Evolutionary conservation across 2,888 invertebrate species (phyloP), one percentile per base, ranked within the genome.

Genomic region (Trachelus tabidus): DNA sequence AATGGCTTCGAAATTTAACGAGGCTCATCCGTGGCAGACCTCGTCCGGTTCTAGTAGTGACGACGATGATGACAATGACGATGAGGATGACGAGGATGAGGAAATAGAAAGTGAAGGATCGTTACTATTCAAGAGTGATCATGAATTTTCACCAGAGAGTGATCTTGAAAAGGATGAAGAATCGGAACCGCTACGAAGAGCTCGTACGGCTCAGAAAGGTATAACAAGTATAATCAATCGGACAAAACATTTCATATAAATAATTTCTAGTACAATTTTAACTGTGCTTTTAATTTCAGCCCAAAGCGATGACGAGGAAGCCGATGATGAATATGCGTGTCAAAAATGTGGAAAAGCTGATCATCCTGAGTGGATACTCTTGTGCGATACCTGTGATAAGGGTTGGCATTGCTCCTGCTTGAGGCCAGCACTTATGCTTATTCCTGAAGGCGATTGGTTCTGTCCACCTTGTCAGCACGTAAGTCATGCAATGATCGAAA

Each of bases 371-470:
- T 98, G 98, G 98, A 98, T 99, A 87, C 92, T 99, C 77, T 92
- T 99, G 69, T 99, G 99, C 90, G 99, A 99, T 92, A 94, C 94
- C 83, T 99, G 99, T 92, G 98, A 99, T 92, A 95, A 94, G 81
- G 99, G 99, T n/a, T 99, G 98, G 95, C 99, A 99, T 93, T 98
- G 98, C 81, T 97, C 97, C 73, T 99, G 99, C 89, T 94, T 99
- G 69, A 95, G 97, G 81, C 99, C 99, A 0, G 95, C 98, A 79
- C 94, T 99, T 71, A 95, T 98, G 92, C 94, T 97, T 40, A 97
- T 99, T 86, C 99, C 99, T 0, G 98, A 98, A 90, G 99, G 99
- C 0, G 97, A 98, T 91, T 99, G 99, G 99, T 98, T 95, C 92
- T 99, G 99, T 92, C 99, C 99, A 56, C 97, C 97, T 0, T 99